Evolutionary conservation across 2,113 vertebrate species (phyloP).

Genomic region (Sinocyclocheilus grahami): DNA sequence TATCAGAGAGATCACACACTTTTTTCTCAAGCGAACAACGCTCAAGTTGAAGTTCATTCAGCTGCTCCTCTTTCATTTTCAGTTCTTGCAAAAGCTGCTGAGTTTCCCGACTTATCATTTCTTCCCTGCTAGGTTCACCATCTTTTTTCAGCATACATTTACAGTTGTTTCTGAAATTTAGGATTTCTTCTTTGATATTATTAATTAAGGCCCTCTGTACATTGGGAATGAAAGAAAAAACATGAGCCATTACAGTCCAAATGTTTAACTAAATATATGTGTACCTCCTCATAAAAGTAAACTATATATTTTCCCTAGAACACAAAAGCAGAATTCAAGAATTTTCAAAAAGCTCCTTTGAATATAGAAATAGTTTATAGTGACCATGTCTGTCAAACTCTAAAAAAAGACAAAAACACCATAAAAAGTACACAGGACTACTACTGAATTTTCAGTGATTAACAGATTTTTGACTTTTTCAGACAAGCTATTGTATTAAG

Average conservation of each 20-base stretch:
- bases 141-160: constrained; percentile 41
- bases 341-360: neutral
- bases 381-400: neutral
- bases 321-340: neutral
- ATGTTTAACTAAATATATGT: neutral
- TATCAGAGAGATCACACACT: constrained; percentile 54
- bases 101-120: constrained; percentile 33
- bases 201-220: constrained; percentile 62
- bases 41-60: constrained; percentile 57
- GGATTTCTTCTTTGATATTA: constrained; percentile 67
- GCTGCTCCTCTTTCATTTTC: constrained; percentile 48
- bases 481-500: neutral
- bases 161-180: constrained; percentile 61
- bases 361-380: too few relatives aligned
- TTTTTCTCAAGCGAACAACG: constrained; percentile 54
- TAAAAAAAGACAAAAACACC: neutral
- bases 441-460: neutral
- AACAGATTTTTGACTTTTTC: neutral
- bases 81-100: constrained; percentile 26
- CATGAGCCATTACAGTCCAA: neutral
- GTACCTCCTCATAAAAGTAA: neutral
- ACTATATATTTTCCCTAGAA: neutral
- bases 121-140: neutral
- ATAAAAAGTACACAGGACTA: neutral
- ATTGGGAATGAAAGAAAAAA: neutral